A percentile compares a stretch with the other conserved stretches of the same genome.
These are phyloP conservation scores for Agrilus mali DNA, from an alignment of 2,888 invertebrate genomes.

Conservation along the genomic window DNA sequence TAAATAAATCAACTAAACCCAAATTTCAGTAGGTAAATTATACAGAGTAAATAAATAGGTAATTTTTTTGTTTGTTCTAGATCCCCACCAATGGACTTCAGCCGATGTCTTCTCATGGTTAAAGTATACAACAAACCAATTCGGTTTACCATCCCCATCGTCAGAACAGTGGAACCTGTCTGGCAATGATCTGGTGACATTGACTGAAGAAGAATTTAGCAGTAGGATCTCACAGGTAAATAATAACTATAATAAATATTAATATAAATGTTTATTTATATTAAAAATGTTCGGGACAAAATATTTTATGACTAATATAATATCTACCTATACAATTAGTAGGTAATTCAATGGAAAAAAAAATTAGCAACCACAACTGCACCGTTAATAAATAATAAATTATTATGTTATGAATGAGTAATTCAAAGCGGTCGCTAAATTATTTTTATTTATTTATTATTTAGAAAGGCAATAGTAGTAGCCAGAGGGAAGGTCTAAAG, in stretches of 20 bases:
- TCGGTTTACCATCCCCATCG: slow-evolving; percentile 58
- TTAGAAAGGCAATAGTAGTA: too few relatives aligned
- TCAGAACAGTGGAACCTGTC: slow-evolving; percentile 70
- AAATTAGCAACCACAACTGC: neutral
- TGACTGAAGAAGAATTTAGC: slow-evolving; percentile 77
- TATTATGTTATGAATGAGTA: too few relatives aligned
- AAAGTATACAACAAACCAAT: slow-evolving; percentile 73
- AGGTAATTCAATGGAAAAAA: neutral
- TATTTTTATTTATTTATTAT: too few relatives aligned
- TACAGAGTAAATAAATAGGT: too few relatives aligned
- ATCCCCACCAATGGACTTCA: slow-evolving; percentile 78
- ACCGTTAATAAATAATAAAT: too few relatives aligned
- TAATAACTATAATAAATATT: slow-evolving; percentile 1
- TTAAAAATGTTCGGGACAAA: too few relatives aligned
- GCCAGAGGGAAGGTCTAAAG: too few relatives aligned
- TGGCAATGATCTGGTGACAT: slow-evolving; percentile 59
- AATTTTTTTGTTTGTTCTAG: slow-evolving; percentile 38
- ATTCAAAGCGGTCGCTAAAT: neutral
- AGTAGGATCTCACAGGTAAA: slow-evolving; percentile 70
- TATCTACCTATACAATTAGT: neutral
- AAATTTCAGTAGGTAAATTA: too few relatives aligned
- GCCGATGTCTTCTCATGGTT: slow-evolving; percentile 83
- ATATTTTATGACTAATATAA: too few relatives aligned
- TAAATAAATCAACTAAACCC: too few relatives aligned
- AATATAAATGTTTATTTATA: too few relatives aligned